phyloP scores from a whole-genome alignment of 2,888 invertebrate species.

The Agonopterix arenella region DNA sequence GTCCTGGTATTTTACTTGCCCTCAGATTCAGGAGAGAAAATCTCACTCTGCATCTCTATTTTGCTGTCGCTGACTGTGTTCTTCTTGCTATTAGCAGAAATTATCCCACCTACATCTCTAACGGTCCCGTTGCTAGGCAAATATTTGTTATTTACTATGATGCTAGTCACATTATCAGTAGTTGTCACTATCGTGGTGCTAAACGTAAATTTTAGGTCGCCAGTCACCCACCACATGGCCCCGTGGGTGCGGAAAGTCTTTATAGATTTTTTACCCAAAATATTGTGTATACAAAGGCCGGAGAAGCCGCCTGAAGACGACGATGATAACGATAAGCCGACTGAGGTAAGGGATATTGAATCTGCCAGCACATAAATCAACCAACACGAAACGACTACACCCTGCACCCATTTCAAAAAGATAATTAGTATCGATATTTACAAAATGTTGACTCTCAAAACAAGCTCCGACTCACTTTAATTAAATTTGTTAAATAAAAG shows the following conservation, averaged over 20 bases:
- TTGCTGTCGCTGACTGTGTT: slow-evolving; percentile 95
- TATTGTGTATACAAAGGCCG: slow-evolving; percentile 92
- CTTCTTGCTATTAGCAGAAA: slow-evolving; percentile 94
- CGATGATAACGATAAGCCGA: slow-evolving; percentile 58
- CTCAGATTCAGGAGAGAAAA: slow-evolving; percentile 98
- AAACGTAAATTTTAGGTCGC: slow-evolving; percentile 94
- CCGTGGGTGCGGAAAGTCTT: slow-evolving; percentile 93
- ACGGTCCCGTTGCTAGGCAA: slow-evolving; percentile 94
- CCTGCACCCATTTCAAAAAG: slow-evolving; percentile 14
- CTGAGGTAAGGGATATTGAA: slow-evolving; percentile 53
- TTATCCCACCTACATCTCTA: slow-evolving; percentile 95
- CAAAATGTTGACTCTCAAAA: slow-evolving; percentile 22
- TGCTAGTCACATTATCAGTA: slow-evolving; percentile 93
- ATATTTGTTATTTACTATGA: slow-evolving; percentile 96
- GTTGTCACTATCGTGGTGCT: slow-evolving; percentile 95
- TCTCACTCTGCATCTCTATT: slow-evolving; percentile 96
- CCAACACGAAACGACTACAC: neutral
- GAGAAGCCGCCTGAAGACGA: slow-evolving; percentile 85
- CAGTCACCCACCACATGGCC: slow-evolving; percentile 94
- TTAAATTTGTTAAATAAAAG: slow-evolving; percentile 59
- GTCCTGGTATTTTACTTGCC: slow-evolving; percentile 98
- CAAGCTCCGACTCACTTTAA: slow-evolving; percentile 43
- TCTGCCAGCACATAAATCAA: neutral
- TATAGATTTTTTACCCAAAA: slow-evolving; percentile 89
- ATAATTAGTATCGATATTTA: slow-evolving; percentile 33